These are phyloP conservation scores for Shinisaurus crocodilurus DNA, from an alignment of 2,113 vertebrate species.

Conservation along the genomic window DNA sequence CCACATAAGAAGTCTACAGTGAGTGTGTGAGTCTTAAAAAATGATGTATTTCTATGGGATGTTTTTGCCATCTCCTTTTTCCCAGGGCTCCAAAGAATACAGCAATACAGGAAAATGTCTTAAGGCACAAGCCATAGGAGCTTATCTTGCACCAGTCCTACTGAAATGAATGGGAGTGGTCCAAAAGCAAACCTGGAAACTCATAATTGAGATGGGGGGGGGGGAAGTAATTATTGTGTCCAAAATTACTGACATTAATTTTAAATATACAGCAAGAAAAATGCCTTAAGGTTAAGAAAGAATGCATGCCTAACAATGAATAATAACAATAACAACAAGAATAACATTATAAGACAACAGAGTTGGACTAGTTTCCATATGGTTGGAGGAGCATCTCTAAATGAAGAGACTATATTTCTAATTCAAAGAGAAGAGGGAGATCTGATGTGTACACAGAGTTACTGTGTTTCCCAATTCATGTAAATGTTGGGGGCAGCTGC, in stretches of 20 bases:
- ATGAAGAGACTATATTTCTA: not conserved
- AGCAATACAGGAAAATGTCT: not conserved
- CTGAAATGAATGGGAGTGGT: not conserved
- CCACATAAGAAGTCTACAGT: conserved; percentile 63
- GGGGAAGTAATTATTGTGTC: not conserved
- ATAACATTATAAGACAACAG: not conserved
- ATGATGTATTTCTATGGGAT: not conserved
- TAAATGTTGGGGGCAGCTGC: not conserved
- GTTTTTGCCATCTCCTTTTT: not conserved
- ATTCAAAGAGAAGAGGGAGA: not conserved
- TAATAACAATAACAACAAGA: not conserved
- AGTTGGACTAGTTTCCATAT: not conserved
- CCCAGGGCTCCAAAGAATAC: not conserved
- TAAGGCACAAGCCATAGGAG: not conserved
- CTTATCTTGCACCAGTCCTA: not conserved
- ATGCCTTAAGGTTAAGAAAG: not conserved
- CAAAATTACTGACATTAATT: not conserved
- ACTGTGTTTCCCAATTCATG: not conserved
- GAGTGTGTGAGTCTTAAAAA: conserved; percentile 58
- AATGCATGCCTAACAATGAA: not conserved
- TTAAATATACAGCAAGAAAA: not conserved
- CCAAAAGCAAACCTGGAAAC: not conserved
- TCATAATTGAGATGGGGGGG: not conserved
- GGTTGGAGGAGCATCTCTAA: too few relatives aligned
- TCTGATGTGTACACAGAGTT: not conserved